phyloP scores from a whole-genome alignment of 2,888 invertebrate species.

The Tenthredo scrophulariae region DNA sequence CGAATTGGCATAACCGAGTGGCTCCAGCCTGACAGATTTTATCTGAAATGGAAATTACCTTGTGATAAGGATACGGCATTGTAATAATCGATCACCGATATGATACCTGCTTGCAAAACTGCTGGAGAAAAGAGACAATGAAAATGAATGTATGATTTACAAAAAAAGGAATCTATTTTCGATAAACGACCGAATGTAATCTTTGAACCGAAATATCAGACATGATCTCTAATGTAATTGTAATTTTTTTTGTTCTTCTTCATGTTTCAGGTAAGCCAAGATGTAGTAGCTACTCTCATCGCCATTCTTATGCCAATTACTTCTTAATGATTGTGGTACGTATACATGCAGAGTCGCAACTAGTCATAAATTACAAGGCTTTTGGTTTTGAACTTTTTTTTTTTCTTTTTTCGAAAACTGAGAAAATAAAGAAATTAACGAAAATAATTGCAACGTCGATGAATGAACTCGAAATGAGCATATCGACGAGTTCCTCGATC shows the following conservation, averaged over 20 bases:
- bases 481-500: background rate
- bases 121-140: background rate
- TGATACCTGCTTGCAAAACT: background rate
- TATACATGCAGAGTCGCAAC: background rate
- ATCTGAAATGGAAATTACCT: background rate
- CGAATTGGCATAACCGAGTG: background rate
- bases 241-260: constrained; percentile 18
- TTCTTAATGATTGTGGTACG: background rate
- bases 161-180: background rate
- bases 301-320: background rate
- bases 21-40: background rate
- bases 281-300: background rate
- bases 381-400: no score
- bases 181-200: background rate
- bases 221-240: background rate
- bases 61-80: background rate
- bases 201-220: background rate
- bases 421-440: background rate
- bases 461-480: background rate
- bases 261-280: constrained; percentile 38
- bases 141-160: background rate
- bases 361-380: no score
- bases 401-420: no score
- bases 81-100: background rate
- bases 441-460: background rate